Conservation (phyloP, 1,140 invertebrate species). For the Ips typographus region DNA sequence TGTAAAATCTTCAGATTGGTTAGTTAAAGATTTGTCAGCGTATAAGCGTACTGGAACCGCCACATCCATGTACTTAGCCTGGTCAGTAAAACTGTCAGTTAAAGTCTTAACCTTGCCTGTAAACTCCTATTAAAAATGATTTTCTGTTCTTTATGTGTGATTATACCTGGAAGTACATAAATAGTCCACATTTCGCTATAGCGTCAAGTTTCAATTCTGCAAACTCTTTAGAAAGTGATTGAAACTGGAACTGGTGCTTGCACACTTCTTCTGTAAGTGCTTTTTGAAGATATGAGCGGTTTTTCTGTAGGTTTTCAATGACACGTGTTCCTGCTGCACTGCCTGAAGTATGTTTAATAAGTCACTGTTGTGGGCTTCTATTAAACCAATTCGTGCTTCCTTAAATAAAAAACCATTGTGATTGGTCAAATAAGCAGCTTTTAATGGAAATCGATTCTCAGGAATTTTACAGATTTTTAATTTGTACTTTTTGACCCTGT, state of each 20-base stretch:
- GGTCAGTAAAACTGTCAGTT: neutral
- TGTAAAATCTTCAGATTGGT: neutral
- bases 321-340: constrained; percentile 8
- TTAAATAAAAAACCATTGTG: no score
- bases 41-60: neutral
- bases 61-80: neutral
- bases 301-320: neutral
- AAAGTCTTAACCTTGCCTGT: neutral
- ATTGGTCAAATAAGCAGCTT: no score
- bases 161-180: constrained; percentile 3
- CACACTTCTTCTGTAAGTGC: constrained; percentile 9
- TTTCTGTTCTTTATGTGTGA: neutral
- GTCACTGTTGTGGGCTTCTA: no score
- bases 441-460: no score
- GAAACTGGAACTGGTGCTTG: neutral
- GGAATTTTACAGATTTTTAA: no score
- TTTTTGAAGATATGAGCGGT: neutral
- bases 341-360: neutral
- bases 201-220: neutral
- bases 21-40: neutral
- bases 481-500: neutral
- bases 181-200: neutral
- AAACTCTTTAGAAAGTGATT: constrained; percentile 1
- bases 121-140: neutral
- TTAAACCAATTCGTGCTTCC: no score